Conservation (phyloP, 2,113 vertebrate species). For the Oreamnos americanus region DNA sequence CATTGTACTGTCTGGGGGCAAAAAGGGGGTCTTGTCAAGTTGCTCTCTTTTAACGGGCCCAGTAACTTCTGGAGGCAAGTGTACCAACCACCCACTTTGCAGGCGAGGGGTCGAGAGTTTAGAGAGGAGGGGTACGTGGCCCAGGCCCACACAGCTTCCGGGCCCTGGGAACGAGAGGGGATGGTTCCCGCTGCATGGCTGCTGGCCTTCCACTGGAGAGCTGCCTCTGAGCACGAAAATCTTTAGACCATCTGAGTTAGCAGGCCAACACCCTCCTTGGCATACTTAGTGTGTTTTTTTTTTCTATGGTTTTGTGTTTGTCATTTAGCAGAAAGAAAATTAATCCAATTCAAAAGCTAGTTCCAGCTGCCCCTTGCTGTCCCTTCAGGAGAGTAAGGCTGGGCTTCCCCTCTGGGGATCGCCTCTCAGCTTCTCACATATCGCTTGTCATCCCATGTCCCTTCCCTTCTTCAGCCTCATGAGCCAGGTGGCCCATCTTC, state of each 20-base stretch:
- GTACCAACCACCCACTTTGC: rapidly evolving
- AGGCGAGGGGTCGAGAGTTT: rapidly evolving
- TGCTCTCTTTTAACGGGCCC: background rate
- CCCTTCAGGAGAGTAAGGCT: background rate
- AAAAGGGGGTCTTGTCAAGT: background rate
- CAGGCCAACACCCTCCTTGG: background rate
- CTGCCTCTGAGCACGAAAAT: background rate
- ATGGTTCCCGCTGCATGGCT: background rate
- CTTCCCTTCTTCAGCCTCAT: background rate
- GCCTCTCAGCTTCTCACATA: background rate
- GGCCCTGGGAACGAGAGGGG: background rate
- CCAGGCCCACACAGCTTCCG: background rate
- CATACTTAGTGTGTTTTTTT: background rate
- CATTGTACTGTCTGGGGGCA: background rate
- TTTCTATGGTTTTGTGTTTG: background rate
- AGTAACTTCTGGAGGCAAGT: background rate
- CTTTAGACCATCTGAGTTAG: background rate
- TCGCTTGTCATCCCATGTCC: background rate
- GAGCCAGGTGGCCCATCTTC: background rate
- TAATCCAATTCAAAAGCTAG: background rate
- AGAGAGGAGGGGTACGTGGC: background rate
- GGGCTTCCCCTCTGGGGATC: background rate
- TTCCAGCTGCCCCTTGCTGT: background rate
- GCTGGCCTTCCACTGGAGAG: background rate
- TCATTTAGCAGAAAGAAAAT: background rate